Percentiles rank a stretch among this genome's conserved stretches.
These are phyloP conservation scores for Rhagoletis pomonella DNA, from an alignment of 1,140 invertebrate genomes.

Conservation along the genomic window DNA sequence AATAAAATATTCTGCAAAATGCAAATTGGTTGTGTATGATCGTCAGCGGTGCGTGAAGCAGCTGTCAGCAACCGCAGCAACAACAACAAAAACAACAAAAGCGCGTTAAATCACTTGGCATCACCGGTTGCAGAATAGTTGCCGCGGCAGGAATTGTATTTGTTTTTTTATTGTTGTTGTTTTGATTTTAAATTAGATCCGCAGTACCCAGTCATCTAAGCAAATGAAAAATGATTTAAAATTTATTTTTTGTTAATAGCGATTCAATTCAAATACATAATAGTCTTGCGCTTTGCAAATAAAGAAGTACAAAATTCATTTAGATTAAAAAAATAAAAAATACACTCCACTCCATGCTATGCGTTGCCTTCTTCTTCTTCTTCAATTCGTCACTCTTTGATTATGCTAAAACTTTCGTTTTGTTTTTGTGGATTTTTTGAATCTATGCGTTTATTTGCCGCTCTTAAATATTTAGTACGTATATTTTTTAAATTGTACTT, in stretches of 20 bases:
- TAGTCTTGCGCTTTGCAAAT: not conserved
- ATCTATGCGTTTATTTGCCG: not conserved
- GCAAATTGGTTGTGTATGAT: slow-evolving; percentile 1
- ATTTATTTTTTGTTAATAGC: not conserved
- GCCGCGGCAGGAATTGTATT: not conserved
- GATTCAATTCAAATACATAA: not conserved
- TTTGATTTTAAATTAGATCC: not conserved
- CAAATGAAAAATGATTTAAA: slow-evolving; percentile 11
- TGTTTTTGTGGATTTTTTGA: not conserved
- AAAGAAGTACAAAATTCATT: too few species aligned
- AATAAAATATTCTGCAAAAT: slow-evolving; percentile 20
- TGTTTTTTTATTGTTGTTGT: not conserved
- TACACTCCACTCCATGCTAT: not conserved
- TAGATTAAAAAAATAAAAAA: not conserved
- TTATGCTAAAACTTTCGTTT: not conserved
- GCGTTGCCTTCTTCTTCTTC: not conserved
- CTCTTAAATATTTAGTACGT: not conserved
- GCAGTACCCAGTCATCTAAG: not conserved
- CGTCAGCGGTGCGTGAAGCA: slow-evolving; percentile 18
- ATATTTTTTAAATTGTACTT: too few species aligned
- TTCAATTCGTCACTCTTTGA: slow-evolving; percentile 1
- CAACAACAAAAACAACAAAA: not conserved
- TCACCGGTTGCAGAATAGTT: not conserved
- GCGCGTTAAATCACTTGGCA: not conserved
- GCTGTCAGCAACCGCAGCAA: not conserved